Conservation (phyloP, 2,888 invertebrate species). For the Lamellibrachia satsuma region DNA sequence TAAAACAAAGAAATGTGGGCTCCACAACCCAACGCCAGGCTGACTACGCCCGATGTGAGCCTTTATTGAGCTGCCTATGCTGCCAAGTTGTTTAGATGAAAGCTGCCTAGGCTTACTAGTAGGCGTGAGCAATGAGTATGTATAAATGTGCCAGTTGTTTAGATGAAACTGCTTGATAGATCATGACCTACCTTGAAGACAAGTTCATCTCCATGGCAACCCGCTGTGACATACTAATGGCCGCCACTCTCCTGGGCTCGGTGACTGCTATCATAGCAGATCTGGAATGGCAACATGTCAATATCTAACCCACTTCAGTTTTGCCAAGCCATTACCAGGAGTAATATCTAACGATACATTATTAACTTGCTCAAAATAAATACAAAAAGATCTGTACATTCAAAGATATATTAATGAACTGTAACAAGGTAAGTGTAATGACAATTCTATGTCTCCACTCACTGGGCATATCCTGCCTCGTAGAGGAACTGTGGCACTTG, state of each 20-base stretch:
- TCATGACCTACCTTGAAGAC: slow-evolving; percentile 48
- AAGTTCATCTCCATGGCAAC: slow-evolving; percentile 91
- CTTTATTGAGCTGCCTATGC: too few relatives aligned
- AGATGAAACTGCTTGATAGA: not conserved
- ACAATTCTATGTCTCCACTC: slow-evolving; percentile 13
- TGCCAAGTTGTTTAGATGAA: too few relatives aligned
- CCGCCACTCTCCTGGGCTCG: slow-evolving; percentile 97
- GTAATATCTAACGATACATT: not conserved
- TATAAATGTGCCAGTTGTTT: not conserved
- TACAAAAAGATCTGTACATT: too few relatives aligned
- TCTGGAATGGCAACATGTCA: slow-evolving; percentile 67
- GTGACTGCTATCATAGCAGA: slow-evolving; percentile 85
- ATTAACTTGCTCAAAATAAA: too few relatives aligned
- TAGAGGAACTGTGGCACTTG: slow-evolving; percentile 98
- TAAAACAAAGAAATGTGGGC: too few relatives aligned
- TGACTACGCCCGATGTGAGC: too few relatives aligned
- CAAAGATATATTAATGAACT: too few relatives aligned
- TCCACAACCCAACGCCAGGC: too few relatives aligned
- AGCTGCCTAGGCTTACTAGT: too few relatives aligned
- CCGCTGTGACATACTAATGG: slow-evolving; percentile 93
- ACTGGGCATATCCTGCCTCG: slow-evolving; percentile 88
- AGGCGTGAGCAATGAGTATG: too few relatives aligned
- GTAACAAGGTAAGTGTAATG: not conserved
- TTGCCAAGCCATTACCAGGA: not conserved
- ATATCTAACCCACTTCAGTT: not conserved